Evolutionary conservation across 2,888 invertebrate genomes (phyloP).

Genomic region (Rhagonycha fulva): DNA sequence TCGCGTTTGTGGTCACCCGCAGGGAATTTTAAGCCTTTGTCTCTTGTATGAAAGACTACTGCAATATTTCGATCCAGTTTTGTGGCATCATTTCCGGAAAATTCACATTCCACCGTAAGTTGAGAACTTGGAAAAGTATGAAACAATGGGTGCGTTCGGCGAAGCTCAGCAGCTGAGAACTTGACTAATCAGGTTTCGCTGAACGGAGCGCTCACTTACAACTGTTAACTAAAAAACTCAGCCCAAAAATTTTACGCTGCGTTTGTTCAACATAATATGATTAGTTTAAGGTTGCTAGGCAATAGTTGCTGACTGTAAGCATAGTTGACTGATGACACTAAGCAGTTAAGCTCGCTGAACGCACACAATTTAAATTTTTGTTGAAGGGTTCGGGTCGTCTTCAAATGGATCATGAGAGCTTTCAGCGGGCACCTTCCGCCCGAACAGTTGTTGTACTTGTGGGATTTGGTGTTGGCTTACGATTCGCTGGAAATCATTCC

Average conservation of each 20-base stretch:
- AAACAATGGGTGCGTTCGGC: no score
- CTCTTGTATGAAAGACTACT: conserved; percentile 86
- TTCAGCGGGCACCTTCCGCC: conserved; percentile 94
- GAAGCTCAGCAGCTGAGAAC: no score
- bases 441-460: conserved; percentile 87
- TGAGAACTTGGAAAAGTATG: not conserved
- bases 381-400: conserved; percentile 83
- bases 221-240: no score
- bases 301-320: no score
- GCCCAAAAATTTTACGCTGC: no score
- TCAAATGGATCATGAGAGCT: conserved; percentile 96
- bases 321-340: no score
- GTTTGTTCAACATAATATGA: no score
- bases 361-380: not conserved
- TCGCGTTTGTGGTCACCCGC: conserved; percentile 88
- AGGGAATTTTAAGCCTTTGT: conserved; percentile 90
- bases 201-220: no score
- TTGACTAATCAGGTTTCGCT: no score
- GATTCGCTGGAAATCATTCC: conserved; percentile 90
- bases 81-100: conserved; percentile 90
- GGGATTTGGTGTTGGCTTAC: conserved; percentile 92
- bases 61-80: conserved; percentile 85
- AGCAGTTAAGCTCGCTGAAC: no score
- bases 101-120: conserved; percentile 91
- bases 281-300: no score